phyloP scores from a whole-genome alignment of 2,888 invertebrate genomes.

The Scaptomyza parva region DNA sequence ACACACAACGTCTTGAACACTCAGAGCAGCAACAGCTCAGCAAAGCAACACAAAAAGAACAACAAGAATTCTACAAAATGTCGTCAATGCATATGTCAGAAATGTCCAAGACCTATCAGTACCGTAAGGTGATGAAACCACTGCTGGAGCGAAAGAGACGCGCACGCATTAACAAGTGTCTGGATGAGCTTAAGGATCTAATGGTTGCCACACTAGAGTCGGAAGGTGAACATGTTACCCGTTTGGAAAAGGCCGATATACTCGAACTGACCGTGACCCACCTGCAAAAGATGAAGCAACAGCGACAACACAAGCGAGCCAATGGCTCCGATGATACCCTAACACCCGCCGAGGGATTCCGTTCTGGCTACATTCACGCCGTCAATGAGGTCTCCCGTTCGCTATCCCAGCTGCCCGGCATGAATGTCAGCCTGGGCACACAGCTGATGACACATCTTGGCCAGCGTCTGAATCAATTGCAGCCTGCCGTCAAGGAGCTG shows the following conservation, averaged over 20 bases:
- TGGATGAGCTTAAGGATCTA: slow-evolving; percentile 95
- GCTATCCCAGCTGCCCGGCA: slow-evolving; percentile 93
- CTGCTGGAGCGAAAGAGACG: slow-evolving; percentile 95
- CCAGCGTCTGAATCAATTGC: slow-evolving; percentile 89
- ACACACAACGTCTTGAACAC: slow-evolving; percentile 73
- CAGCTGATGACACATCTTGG: slow-evolving; percentile 96
- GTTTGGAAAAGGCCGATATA: slow-evolving; percentile 95
- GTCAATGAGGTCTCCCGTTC: slow-evolving; percentile 95
- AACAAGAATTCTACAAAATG: slow-evolving; percentile 60
- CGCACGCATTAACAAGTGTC: slow-evolving; percentile 95
- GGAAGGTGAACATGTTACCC: slow-evolving; percentile 95
- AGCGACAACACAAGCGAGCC: slow-evolving; percentile 83
- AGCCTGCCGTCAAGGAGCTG: slow-evolving; percentile 78
- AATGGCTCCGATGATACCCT: slow-evolving; percentile 85
- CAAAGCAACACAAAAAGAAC: slow-evolving; percentile 25
- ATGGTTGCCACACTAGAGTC: slow-evolving; percentile 90
- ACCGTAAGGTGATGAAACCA: slow-evolving; percentile 97
- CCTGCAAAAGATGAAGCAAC: slow-evolving; percentile 91
- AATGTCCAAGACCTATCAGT: slow-evolving; percentile 95
- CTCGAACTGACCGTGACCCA: slow-evolving; percentile 94
- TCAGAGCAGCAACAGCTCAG: slow-evolving; percentile 70
- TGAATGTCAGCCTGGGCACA: slow-evolving; percentile 94
- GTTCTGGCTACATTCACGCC: slow-evolving; percentile 95
- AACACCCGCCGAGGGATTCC: slow-evolving; percentile 92
- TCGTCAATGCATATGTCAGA: slow-evolving; percentile 82